These are phyloP conservation scores for Ophioderma brevispina DNA, from an alignment of 35 echinoderm and acorn worm species.

Conservation along the genomic window DNA sequence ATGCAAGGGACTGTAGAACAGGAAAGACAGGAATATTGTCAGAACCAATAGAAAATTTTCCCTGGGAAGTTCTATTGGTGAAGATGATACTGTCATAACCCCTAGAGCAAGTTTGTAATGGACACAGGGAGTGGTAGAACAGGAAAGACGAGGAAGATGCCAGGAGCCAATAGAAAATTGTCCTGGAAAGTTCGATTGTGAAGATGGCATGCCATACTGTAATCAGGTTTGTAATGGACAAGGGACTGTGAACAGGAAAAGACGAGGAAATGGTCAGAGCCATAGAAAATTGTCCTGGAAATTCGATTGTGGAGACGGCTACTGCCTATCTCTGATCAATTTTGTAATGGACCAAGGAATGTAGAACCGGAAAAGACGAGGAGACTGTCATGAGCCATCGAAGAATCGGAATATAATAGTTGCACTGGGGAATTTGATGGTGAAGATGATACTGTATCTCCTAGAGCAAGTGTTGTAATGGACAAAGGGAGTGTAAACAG, in stretches of 20 bases:
- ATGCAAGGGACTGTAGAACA: too few relatives aligned
- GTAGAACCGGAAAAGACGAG: conserved; percentile 50
- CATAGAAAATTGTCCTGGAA: background rate
- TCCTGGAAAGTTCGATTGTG: background rate
- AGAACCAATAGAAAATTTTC: too few relatives aligned
- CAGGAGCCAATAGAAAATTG: too few relatives aligned
- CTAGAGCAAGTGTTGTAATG: too few relatives aligned
- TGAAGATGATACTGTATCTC: too few relatives aligned
- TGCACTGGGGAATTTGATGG: too few relatives aligned
- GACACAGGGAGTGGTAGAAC: background rate
- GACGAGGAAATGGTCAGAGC: conserved; percentile 25
- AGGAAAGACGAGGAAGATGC: too few relatives aligned
- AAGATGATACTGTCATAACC: conserved; percentile 30
- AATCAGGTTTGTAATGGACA: background rate
- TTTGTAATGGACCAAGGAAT: conserved; percentile 43
- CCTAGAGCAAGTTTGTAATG: conserved; percentile 21
- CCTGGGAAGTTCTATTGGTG: conserved; percentile 57
- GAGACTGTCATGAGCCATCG: background rate
- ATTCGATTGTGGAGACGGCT: background rate
- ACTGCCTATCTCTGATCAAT: conserved; percentile 2
- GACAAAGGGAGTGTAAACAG: too few relatives aligned
- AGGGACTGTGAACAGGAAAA: too few relatives aligned
- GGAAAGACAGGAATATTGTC: too few relatives aligned
- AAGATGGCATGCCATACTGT: background rate
- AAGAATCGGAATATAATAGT: too few relatives aligned